Conservation (phyloP, 2,888 invertebrate species). For the Gryllus longicercus region DNA sequence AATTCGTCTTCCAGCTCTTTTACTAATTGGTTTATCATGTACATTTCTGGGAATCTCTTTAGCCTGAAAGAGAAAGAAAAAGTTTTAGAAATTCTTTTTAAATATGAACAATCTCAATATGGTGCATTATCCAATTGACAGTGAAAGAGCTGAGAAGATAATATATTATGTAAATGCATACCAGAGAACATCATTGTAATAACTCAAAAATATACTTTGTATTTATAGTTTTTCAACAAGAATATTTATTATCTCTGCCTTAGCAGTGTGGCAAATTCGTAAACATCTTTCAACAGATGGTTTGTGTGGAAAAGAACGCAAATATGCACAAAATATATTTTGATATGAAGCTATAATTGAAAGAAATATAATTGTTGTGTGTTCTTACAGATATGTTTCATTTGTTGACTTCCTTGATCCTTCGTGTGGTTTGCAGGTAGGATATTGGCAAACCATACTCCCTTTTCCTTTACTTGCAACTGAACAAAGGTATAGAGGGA, state of each 20-base stretch:
- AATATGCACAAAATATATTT: conserved; percentile 37
- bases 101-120: conserved; percentile 2
- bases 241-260: conserved; percentile 30
- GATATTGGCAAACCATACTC: too few species aligned
- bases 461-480: too few species aligned
- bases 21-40: not conserved
- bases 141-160: not conserved
- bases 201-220: conserved; percentile 28
- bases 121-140: not conserved
- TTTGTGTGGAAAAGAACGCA: conserved; percentile 27
- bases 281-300: not conserved
- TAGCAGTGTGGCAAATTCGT: not conserved
- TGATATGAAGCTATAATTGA: conserved; percentile 34
- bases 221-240: conserved; percentile 30
- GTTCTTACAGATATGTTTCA: not conserved
- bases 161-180: conserved; percentile 19
- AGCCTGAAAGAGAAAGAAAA: too few species aligned
- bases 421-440: too few species aligned
- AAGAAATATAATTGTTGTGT: conserved; percentile 17
- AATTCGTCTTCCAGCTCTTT: not conserved
- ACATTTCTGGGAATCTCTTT: not conserved
- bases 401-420: not conserved
- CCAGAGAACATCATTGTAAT: conserved; percentile 24
- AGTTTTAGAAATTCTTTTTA: not conserved
- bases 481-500: too few species aligned